Percentiles rank a stretch among this genome's conserved stretches.
Conservation (phyloP, 2,888 invertebrate genomes). For the Argyresthia albistria region DNA sequence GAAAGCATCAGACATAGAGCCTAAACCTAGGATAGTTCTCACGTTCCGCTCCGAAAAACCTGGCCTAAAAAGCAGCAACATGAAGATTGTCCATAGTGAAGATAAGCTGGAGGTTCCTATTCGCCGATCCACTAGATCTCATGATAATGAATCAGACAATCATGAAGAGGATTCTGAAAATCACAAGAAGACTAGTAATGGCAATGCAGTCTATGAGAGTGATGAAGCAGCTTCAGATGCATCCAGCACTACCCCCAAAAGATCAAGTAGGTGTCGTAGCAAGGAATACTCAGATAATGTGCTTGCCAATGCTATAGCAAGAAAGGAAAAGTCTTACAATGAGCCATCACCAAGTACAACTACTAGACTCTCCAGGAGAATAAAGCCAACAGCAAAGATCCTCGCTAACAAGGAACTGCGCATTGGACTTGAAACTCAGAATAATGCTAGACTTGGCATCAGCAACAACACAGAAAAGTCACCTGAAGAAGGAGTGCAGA, state of each 20-base stretch:
- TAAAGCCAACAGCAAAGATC: slow-evolving; percentile 78
- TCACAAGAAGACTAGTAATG: slow-evolving; percentile 24
- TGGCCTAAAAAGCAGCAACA: slow-evolving; percentile 62
- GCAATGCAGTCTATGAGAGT: slow-evolving; percentile 37
- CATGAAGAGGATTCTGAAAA: slow-evolving; percentile 33
- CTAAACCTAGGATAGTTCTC: slow-evolving; percentile 73
- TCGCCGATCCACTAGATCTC: slow-evolving; percentile 41
- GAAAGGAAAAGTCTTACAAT: slow-evolving; percentile 80
- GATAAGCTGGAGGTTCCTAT: slow-evolving; percentile 53
- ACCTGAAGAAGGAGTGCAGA: slow-evolving; percentile 46
- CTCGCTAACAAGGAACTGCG: slow-evolving; percentile 76
- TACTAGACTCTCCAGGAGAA: slow-evolving; percentile 58
- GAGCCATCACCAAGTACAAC: slow-evolving; percentile 41
- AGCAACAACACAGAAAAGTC: slow-evolving; percentile 34
- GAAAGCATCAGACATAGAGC: slow-evolving; percentile 24
- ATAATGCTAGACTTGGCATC: slow-evolving; percentile 65
- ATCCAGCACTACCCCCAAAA: slow-evolving; percentile 62
- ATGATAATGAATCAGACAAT: slow-evolving; percentile 44
- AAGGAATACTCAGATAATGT: slow-evolving; percentile 76
- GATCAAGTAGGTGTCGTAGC: slow-evolving; percentile 75
- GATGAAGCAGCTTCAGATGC: slow-evolving; percentile 43
- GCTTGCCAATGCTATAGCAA: slow-evolving; percentile 79
- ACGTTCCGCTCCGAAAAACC: slow-evolving; percentile 76
- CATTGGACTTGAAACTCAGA: slow-evolving; percentile 71
- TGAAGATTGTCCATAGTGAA: slow-evolving; percentile 63